Evolutionary conservation across 2,797 vertebrate species (phyloP), one percentile per base, ranked within the genome.

Genomic region (Cuculus canorus): DNA sequence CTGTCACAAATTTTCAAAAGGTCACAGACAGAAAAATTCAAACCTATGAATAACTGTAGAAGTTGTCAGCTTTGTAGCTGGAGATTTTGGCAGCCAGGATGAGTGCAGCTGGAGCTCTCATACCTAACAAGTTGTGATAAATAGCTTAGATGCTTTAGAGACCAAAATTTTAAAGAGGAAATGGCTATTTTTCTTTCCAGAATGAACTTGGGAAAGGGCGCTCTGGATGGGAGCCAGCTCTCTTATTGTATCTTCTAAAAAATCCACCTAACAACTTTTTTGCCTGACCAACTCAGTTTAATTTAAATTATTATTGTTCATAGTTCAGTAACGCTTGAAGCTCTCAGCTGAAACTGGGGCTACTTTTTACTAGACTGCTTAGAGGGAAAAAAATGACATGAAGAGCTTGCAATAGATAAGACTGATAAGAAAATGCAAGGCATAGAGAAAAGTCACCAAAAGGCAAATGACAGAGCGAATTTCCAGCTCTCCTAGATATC

Each of bases 1-100:
- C 59, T 86, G 64, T 30, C 39, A 76, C 43, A 82, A 54, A 72
- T 93, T 94, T 92, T 92, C 47, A 69, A 52, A 92, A 88, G 81
- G 73, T 93, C 88, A 88, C 21, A 84, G 86, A 91, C 1, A 72
- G 70, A 92, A 90, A 96, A 82, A 76, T 69, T 4, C 66, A 93
- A 87, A 84, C 24, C 24, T 63, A 43, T 86, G 64, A 92, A 86
- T 79, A 93, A 91, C 24, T 82, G 41, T 63, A 86, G 27, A 88
- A 88, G 30, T 72, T 86, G 43, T 86, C 59, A 88, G 54, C 37
- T 71, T 81, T 79, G 70, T 92, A 93, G 70, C 21, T 79, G 66
- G 15, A 71, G 50, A 90, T 63, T 90, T 69, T 91, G 88, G 84
- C 86, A 92, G 54, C 22, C 68, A 79, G 43, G 22, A 77, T 54